Conservation (phyloP, 1,140 invertebrate species). For the Vanessa atalanta region DNA sequence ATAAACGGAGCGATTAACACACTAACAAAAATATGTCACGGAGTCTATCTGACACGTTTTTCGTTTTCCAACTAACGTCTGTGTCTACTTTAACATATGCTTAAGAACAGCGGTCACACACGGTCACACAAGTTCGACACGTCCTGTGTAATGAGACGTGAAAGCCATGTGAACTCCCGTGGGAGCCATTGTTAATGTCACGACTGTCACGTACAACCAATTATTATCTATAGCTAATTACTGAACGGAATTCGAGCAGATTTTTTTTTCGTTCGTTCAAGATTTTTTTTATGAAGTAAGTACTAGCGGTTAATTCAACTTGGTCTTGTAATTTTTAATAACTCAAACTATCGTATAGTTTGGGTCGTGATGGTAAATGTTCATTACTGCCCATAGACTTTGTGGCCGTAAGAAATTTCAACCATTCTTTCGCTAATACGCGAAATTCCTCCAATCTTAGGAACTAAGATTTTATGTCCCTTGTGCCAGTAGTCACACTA, state of each 20-base stretch:
- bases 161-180: slow-evolving; percentile 65
- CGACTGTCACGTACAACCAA: slow-evolving; percentile 48
- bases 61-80: background rate
- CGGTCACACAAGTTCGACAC: slow-evolving; percentile 41
- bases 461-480: no score
- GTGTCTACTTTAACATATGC: background rate
- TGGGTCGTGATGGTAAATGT: no score
- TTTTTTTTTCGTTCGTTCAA: slow-evolving; percentile 37
- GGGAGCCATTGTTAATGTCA: slow-evolving; percentile 52
- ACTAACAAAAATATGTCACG: no score
- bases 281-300: background rate
- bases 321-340: no score
- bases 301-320: no score
- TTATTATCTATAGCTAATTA: slow-evolving; percentile 62
- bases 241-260: slow-evolving; percentile 45
- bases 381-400: no score
- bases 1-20: no score
- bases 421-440: no score
- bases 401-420: no score
- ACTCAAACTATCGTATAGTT: no score
- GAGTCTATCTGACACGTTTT: background rate
- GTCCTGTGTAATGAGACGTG: slow-evolving; percentile 65
- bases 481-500: no score
- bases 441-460: no score
- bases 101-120: slow-evolving; percentile 34